Evolutionary conservation across 2,888 invertebrate genomes (phyloP), one percentile per base, ranked within the genome.

Genomic region (Tanytarsus gracilentus): DNA sequence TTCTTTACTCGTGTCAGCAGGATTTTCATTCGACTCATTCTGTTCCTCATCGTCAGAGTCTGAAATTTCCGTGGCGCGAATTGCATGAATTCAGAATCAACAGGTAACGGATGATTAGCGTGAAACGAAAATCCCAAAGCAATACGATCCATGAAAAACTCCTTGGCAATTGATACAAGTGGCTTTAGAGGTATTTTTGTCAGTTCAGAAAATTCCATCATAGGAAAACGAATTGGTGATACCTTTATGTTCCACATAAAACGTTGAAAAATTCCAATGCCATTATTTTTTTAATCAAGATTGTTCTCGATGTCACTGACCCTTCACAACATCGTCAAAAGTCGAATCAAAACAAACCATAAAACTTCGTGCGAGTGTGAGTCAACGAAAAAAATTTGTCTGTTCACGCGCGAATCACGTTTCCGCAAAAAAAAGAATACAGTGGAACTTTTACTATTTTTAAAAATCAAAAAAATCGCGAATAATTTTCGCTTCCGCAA

Each of bases 201-300:
- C 64, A 97, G 71, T 71, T 97, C 91, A 59, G 86, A 78, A 0
- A 92, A 89, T 16, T 88, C 84, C 92, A 97, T 95, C 92, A 95
- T 94, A 1, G 95, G 91, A 74, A 96, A 97, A 65, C 88, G 75
- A 61, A n/a, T n/a, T n/a, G n/a, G n/a, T n/a, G n/a, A n/a, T n/a
- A n/a, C n/a, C n/a, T n/a, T n/a, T n/a, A n/a, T n/a, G n/a, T n/a
- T n/a, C n/a, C n/a, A n/a, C n/a, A n/a, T n/a, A n/a, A n/a, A n/a
- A n/a, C n/a, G n/a, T n/a, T n/a, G n/a, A n/a, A n/a, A n/a, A n/a
- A n/a, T n/a, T n/a, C n/a, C n/a, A n/a, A n/a, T n/a, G n/a, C n/a
- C n/a, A n/a, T n/a, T n/a, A n/a, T n/a, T n/a, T n/a, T n/a, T n/a
- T n/a, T n/a, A n/a, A n/a, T n/a, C n/a, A n/a, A n/a, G n/a, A n/a